A percentile compares a stretch with the other conserved stretches of the same genome.
These are phyloP conservation scores for Halcyon leucocephala DNA, from an alignment of 2,797 vertebrate genomes.

Conservation along the genomic window DNA sequence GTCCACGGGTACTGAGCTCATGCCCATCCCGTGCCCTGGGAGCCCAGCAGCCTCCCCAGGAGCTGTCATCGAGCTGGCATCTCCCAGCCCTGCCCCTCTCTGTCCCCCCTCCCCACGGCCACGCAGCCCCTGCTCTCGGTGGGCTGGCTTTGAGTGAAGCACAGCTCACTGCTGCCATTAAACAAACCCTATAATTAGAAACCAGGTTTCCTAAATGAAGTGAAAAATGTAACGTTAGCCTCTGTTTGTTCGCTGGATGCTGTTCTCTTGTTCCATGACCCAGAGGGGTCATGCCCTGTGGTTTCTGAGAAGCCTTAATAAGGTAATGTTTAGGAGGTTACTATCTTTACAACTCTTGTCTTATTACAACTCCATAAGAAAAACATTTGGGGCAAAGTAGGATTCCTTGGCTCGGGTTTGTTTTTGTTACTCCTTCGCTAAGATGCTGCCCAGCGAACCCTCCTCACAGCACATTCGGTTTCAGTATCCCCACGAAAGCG, in stretches of 20 bases:
- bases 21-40: accelerated
- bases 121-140: neutral
- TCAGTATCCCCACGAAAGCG: neutral
- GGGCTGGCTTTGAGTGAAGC: constrained; percentile 55
- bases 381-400: constrained; percentile 74
- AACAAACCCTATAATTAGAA: constrained; percentile 85
- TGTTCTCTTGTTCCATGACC: constrained; percentile 81
- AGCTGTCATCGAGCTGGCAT: neutral
- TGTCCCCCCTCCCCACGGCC: neutral
- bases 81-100: neutral
- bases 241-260: constrained; percentile 81
- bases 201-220: constrained; percentile 80
- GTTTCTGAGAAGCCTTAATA: constrained; percentile 91
- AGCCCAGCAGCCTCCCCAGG: neutral
- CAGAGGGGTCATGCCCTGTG: constrained; percentile 78
- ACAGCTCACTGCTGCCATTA: constrained; percentile 67
- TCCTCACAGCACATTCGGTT: neutral
- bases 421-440: constrained; percentile 28
- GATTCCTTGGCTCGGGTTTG: constrained; percentile 54
- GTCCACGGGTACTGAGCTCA: accelerated
- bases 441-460: neutral
- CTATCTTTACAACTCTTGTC: constrained; percentile 77
- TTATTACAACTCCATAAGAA: constrained; percentile 73
- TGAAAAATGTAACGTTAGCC: constrained; percentile 83
- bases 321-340: constrained; percentile 94